Evolutionary conservation across 2,888 invertebrate species (phyloP).

Genomic region (Trypoxylon attenuatum): DNA sequence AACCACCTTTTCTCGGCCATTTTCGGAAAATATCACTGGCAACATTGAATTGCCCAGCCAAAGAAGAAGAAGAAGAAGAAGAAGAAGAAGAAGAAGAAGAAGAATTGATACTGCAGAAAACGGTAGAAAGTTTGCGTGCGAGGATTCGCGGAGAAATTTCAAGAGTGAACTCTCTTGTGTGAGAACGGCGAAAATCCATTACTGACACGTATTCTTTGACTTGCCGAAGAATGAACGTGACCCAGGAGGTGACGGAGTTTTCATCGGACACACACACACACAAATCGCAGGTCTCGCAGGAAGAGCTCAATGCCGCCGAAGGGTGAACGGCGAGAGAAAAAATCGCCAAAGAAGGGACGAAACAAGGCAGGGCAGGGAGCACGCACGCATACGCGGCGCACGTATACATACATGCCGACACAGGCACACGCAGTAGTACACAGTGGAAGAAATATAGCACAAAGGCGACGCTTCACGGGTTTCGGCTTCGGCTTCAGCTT

Average conservation of each 20-base stretch:
- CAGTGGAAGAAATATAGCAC: constrained; percentile 65
- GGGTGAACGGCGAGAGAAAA: constrained; percentile 4
- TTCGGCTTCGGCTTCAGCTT: too few relatives aligned
- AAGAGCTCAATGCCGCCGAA: constrained; percentile 32
- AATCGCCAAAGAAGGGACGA: constrained; percentile 36
- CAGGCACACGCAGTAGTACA: constrained; percentile 33
- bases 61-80: too few relatives aligned
- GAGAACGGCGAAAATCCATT: too few relatives aligned
- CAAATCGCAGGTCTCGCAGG: constrained; percentile 27
- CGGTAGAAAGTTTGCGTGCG: too few relatives aligned
- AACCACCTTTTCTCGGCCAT: too few relatives aligned
- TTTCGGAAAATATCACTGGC: too few relatives aligned
- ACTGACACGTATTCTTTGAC: not conserved
- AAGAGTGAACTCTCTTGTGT: too few relatives aligned
- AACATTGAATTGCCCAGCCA: too few relatives aligned
- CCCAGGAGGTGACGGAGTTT: constrained; percentile 20
- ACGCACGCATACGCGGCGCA: constrained; percentile 41
- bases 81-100: too few relatives aligned
- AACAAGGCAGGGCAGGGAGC: constrained; percentile 52
- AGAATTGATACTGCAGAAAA: too few relatives aligned
- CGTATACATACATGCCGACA: constrained; percentile 42
- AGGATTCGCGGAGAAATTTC: too few relatives aligned
- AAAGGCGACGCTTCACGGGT: constrained; percentile 61
- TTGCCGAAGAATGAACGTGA: not conserved
- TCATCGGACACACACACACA: constrained; percentile 19